These are phyloP conservation scores for Volucella zonaria DNA, from an alignment of 2,888 invertebrate species.

Conservation along the genomic window DNA sequence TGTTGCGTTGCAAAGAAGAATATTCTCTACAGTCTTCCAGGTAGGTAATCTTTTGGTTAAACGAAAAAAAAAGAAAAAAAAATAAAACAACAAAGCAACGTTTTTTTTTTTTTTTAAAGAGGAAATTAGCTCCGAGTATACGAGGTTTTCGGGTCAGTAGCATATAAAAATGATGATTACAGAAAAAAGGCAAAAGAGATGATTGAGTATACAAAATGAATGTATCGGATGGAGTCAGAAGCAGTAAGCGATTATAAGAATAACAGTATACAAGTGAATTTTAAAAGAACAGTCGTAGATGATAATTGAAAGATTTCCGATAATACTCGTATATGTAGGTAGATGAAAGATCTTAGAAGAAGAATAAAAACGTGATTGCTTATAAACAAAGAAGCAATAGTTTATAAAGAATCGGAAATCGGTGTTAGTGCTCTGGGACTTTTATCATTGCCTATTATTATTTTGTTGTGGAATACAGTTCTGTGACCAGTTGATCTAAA, in stretches of 20 bases:
- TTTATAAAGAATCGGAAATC: too few species aligned
- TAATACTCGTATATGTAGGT: background rate
- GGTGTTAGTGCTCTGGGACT: too few species aligned
- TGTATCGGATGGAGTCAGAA: constrained; percentile 9
- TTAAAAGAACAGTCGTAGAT: background rate
- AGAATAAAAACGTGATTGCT: background rate
- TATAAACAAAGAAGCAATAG: too few species aligned
- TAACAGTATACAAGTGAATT: constrained; percentile 15
- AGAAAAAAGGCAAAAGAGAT: background rate
- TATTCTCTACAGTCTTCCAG: too few species aligned
- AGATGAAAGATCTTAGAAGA: background rate
- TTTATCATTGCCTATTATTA: too few species aligned
- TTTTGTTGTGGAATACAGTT: too few species aligned
- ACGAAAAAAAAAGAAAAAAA: constrained; percentile 16
- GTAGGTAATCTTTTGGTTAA: too few species aligned
- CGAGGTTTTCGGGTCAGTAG: constrained; percentile 64
- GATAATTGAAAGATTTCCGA: background rate
- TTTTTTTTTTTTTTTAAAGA: constrained; percentile 21
- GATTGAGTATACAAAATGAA: background rate
- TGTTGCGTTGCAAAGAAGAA: too few species aligned
- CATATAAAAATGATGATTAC: background rate
- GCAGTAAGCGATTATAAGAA: constrained; percentile 13
- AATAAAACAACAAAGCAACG: constrained; percentile 32
- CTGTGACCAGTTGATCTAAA: too few species aligned
- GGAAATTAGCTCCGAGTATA: constrained; percentile 2